Conservation (phyloP, 2,113 vertebrate species). For the Limnothrissa miodon region DNA sequence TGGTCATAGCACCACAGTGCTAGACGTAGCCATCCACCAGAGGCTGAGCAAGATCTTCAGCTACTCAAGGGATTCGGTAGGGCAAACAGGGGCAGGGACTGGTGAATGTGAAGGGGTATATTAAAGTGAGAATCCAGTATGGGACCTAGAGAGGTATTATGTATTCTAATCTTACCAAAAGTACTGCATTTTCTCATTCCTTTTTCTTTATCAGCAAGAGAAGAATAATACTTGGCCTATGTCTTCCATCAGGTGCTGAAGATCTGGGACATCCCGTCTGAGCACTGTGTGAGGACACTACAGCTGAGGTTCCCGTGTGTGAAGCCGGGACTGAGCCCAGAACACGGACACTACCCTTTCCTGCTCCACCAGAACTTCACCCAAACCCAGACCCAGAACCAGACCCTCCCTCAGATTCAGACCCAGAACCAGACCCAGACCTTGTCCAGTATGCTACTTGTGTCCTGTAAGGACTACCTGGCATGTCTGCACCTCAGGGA, state of each 20-base stretch:
- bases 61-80: constrained; percentile 58
- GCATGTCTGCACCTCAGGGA: constrained; percentile 48
- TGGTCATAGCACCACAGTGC: constrained; percentile 46
- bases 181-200: too few relatives aligned
- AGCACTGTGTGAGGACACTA: constrained; percentile 58
- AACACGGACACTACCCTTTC: constrained; percentile 63
- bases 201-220: too few relatives aligned
- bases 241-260: constrained; percentile 50
- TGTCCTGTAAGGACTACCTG: constrained; percentile 56
- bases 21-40: constrained; percentile 52
- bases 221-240: too few relatives aligned
- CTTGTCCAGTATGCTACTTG: constrained; percentile 28
- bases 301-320: constrained; percentile 52
- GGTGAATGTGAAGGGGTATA: too few relatives aligned
- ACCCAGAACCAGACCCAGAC: too few relatives aligned
- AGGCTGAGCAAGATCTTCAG: constrained; percentile 54
- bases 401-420: too few relatives aligned
- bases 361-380: constrained; percentile 33
- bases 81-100: constrained; percentile 9
- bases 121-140: too few relatives aligned
- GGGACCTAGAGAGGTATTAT: too few relatives aligned
- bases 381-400: constrained; percentile 21
- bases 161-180: too few relatives aligned
- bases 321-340: constrained; percentile 41
- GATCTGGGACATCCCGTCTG: constrained; percentile 59